Base-by-base conservation (phyloP, 2,888 invertebrate genomes). In the Andricus quercusramuli region DNA sequence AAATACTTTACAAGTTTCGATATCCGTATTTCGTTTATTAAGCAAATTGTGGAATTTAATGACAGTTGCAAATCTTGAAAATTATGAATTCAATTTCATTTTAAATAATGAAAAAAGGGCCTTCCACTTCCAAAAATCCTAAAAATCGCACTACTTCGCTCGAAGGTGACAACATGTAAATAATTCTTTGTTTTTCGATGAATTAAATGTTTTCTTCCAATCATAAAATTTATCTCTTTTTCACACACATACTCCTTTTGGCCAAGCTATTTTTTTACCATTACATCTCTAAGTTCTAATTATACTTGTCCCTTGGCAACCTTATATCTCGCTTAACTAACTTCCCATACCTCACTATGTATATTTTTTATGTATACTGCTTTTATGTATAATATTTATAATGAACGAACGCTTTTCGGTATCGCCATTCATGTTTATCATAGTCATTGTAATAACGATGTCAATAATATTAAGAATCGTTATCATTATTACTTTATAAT, bases 401-500 rank as follows among this genome's bases (percentile, higher is more conserved):
- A 81, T 67, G 80, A 81, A 81, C 79, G 79, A 74, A 74, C 51
- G 51, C 74, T 74, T 74, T 74, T 82, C 77, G 79, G 78, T 80
- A 74, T 85, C 80, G 80, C 79, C 79, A 74, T 82, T 82, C 79
- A 74, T 83, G 22, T 56, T 81, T 77, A 84, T 83, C 79, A 77
- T 84, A 84, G 80, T 86, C 82, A 83, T 84, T 82, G 84, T 87
- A 87, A 88, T 87, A 87, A 86, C 85, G 86, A 81, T 85, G 83
- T 86, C 82, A 84, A 84, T 87, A 87, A 86, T 77, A 80, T 88
- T 87, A 86, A 80, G 85, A 84, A 84, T 85, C 83, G 83, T 87
- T 89, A 88, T 90, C 87, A 88, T 90, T 89, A 90, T 91, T 91
- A 92, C 89, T 90, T 92, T 90, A 90, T 92, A 91, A 92, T 91